Evolutionary conservation across 2,113 vertebrate genomes (phyloP).

Genomic region (Platysteira castanea): DNA sequence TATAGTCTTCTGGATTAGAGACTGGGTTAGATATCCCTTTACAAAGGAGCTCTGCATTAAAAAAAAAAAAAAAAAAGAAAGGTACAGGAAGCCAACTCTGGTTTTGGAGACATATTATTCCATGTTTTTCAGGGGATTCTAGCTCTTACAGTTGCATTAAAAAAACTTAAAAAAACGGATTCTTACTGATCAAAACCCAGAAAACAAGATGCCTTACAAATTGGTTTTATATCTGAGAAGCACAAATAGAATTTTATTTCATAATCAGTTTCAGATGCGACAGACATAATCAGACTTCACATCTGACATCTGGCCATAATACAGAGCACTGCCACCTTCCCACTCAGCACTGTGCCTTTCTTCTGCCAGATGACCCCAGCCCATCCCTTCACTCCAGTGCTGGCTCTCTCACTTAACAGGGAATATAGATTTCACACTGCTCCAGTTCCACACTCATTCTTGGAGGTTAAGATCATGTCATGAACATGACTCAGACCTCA

Average conservation of each 20-base stretch:
- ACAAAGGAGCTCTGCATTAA: background rate
- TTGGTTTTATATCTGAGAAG: background rate
- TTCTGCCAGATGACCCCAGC: background rate
- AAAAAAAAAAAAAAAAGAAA: background rate
- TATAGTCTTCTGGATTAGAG: background rate
- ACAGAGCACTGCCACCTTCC: background rate
- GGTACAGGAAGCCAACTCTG: background rate
- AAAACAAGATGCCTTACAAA: background rate
- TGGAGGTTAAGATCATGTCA: background rate
- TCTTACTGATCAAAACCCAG: background rate
- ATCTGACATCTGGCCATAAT: background rate
- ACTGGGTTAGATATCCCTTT: no score
- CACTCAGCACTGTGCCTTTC: rapidly evolving
- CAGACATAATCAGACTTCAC: background rate
- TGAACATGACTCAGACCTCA: background rate
- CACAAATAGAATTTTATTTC: background rate
- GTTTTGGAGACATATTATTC: background rate
- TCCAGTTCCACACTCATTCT: background rate
- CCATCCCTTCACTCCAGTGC: background rate
- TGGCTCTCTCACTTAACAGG: background rate
- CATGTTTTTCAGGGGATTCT: background rate
- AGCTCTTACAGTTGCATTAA: background rate
- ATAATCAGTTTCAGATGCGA: background rate
- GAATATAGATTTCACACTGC: background rate
- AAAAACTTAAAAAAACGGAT: background rate